Base-by-base conservation (phyloP, 2,888 invertebrate genomes). In the Gymnosoma rotundatum region DNA sequence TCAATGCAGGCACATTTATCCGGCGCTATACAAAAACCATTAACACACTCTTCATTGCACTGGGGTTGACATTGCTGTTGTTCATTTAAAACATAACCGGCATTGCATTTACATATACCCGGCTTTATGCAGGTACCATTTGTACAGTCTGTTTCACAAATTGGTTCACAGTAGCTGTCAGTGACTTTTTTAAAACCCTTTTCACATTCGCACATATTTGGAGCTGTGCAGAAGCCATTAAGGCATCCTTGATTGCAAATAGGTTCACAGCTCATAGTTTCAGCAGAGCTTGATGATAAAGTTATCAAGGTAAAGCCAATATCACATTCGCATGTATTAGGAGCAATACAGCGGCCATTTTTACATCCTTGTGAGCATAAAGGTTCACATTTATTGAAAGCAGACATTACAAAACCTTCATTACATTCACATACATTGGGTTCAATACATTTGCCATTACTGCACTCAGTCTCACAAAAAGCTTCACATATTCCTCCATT, bases 381-480 rank as follows among this genome's bases (percentile, higher is more conserved):
- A 1, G 91, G 88, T 21, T 91, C 90, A 87, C 95, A 95, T 20
- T 90, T 91, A 89, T 63, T 67, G n/a, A 89, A 88, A 4, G 50
- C 16, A 38, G 45, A 45, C 67, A 66, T 87, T 52, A 73, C 64
- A 90, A 93, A 96, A 0, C 96, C 96, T 6, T 93, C 91, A 86
- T 95, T 94, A 87, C 96, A 96, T 67, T 95, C 93, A 87, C 96
- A 96, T 87, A 94, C 93, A 89, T 95, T 94, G 0, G 96, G 96
- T 0, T 94, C 93, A 0, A 95, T 93, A 87, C 96, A 96, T 6
- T 93, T 91, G 0, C 95, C 96, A 88, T 96, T 95, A 0, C 92
- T 91, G 87, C 96, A 96, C 0, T 95, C 95, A 0, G n/a, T 45
- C 3, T 80, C 70, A 78, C 92, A 92, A 80, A 89, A 83, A 9